Evolutionary conservation across 2,888 invertebrate genomes (phyloP).

Genomic region (Ommatoiulus sabulosus): DNA sequence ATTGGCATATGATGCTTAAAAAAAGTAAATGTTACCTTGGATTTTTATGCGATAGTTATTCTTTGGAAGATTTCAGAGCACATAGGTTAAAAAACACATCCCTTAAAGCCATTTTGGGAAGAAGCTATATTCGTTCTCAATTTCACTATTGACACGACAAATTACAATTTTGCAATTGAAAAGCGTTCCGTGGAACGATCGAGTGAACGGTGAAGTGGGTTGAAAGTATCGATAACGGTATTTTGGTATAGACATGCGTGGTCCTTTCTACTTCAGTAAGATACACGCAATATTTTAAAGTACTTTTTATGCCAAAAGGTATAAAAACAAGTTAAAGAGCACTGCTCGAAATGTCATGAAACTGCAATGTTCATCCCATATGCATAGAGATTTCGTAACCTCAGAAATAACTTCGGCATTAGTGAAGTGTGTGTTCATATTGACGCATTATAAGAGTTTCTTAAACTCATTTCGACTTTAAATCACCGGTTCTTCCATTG

Average conservation of each 20-base stretch:
- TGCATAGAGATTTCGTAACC: neutral
- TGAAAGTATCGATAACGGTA: neutral
- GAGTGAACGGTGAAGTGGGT: neutral
- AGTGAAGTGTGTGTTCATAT: neutral
- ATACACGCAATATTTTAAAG: neutral
- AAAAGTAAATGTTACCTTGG: neutral
- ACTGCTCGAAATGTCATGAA: neutral
- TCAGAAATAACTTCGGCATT: neutral
- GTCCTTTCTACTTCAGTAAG: neutral
- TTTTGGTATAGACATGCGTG: neutral
- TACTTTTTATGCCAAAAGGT: neutral
- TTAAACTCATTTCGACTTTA: conserved; percentile 37
- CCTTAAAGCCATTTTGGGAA: neutral
- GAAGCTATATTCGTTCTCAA: neutral
- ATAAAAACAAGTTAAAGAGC: neutral
- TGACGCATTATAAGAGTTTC: neutral
- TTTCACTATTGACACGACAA: neutral
- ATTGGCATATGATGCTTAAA: neutral
- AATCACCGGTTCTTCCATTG: conserved; percentile 3
- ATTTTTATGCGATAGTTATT: neutral
- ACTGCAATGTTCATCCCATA: neutral
- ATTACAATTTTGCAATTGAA: neutral
- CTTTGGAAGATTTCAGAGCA: neutral
- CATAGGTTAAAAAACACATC: neutral
- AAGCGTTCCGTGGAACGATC: neutral